Evolutionary conservation across 1,140 invertebrate species (phyloP).

Genomic region (Calycopis cecrops): DNA sequence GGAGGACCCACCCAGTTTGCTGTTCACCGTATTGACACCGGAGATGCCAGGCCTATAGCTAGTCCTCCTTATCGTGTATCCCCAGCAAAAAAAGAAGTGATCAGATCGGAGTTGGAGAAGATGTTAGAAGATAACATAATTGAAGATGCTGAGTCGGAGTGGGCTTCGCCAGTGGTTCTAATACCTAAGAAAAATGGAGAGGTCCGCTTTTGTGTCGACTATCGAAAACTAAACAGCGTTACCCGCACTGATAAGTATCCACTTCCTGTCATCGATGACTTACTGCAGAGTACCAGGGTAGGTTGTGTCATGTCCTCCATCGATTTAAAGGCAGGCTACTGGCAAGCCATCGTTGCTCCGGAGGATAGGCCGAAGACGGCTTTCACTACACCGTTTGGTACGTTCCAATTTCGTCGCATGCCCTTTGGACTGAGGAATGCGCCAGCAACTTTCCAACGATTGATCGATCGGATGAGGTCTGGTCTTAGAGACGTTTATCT

Average conservation of each 20-base stretch:
- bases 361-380: slow-evolving; percentile 14
- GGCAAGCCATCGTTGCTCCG: slow-evolving; percentile 35
- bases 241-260: slow-evolving; percentile 24
- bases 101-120: slow-evolving; percentile 20
- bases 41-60: slow-evolving; percentile 17
- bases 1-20: slow-evolving; percentile 15
- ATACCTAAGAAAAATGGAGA: slow-evolving; percentile 26
- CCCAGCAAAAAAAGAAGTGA: slow-evolving; percentile 23
- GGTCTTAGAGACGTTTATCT: slow-evolving; percentile 25
- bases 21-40: slow-evolving; percentile 25
- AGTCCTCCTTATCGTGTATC: slow-evolving; percentile 21
- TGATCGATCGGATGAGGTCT: slow-evolving; percentile 39
- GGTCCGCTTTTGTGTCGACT: slow-evolving; percentile 23
- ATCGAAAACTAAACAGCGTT: slow-evolving; percentile 18
- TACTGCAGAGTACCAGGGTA: neutral
- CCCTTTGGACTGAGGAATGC: slow-evolving; percentile 51
- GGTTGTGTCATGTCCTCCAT: no score
- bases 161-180: slow-evolving; percentile 22
- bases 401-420: slow-evolving; percentile 29
- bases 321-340: slow-evolving; percentile 35
- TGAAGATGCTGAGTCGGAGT: slow-evolving; percentile 21
- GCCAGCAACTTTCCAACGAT: slow-evolving; percentile 56
- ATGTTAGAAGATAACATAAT: slow-evolving; percentile 24
- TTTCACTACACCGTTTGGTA: slow-evolving; percentile 19
- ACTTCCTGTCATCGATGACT: slow-evolving; percentile 20